Conservation (phyloP, 2,888 invertebrate species). For the Lasioglossum malachurum region DNA sequence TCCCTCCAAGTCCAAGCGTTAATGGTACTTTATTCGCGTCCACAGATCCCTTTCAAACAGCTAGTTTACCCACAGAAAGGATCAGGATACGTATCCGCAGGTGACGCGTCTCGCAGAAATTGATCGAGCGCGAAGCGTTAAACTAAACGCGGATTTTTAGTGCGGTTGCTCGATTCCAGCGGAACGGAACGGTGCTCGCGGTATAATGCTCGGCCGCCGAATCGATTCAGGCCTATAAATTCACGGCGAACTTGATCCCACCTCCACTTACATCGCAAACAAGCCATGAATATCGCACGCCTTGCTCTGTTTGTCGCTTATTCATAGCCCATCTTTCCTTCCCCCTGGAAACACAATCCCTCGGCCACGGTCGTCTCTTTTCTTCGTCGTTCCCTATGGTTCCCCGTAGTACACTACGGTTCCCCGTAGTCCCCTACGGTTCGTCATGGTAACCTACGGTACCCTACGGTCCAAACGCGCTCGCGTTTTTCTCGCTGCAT, state of each 20-base stretch:
- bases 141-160: conserved; percentile 27
- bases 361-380: background rate
- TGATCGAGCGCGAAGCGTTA: background rate
- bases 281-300: conserved; percentile 32
- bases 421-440: background rate
- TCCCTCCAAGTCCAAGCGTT: background rate
- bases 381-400: background rate
- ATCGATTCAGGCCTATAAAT: conserved; percentile 45
- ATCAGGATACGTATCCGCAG: background rate
- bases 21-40: background rate
- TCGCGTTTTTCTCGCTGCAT: conserved; percentile 43
- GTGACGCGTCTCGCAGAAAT: background rate
- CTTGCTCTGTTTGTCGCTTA: conserved; percentile 42
- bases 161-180: background rate
- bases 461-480: background rate
- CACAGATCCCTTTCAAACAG: background rate
- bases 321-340: conserved; percentile 36
- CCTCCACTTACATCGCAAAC: conserved; percentile 23
- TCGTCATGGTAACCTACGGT: background rate
- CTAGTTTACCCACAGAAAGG: background rate
- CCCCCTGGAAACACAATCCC: conserved; percentile 45
- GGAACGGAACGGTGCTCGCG: background rate
- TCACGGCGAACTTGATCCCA: conserved; percentile 45
- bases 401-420: background rate
- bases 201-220: background rate